A percentile compares a stretch with the other conserved stretches of the same genome.
Conservation (phyloP, 2,113 vertebrate species). For the Charina bottae region DNA sequence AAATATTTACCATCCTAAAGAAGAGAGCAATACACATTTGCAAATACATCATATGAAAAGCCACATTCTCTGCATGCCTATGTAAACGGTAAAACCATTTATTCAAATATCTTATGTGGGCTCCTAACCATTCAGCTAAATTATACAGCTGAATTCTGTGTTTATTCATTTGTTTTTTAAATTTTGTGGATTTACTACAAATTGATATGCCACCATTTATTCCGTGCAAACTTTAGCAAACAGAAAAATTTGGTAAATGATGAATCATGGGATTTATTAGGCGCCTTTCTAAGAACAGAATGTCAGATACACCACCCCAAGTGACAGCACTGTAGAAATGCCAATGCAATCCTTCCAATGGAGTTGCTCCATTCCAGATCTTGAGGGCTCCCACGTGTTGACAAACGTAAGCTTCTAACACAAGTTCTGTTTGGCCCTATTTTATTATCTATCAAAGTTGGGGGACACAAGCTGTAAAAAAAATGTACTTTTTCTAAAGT, state of each 20-base stretch:
- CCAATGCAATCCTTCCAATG: neutral
- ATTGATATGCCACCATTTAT: neutral
- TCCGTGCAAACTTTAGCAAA: neutral
- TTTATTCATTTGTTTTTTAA: conserved; percentile 13
- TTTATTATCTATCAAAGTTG: neutral
- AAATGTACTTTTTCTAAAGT: neutral
- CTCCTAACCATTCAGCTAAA: neutral
- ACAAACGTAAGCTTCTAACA: neutral
- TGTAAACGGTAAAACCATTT: neutral
- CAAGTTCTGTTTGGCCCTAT: neutral
- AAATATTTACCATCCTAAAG: neutral
- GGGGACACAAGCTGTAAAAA: neutral
- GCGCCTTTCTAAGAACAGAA: neutral
- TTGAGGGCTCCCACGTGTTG: neutral
- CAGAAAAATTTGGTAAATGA: neutral
- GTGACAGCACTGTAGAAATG: neutral
- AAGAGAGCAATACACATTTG: neutral
- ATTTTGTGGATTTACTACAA: neutral
- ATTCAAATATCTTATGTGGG: neutral
- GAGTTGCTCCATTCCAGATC: neutral
- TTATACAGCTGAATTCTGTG: neutral
- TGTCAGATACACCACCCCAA: neutral
- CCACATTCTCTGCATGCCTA: neutral
- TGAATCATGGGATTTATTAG: neutral
- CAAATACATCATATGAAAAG: neutral